A percentile compares a stretch with the other conserved stretches of the same genome.
These are phyloP conservation scores for Platycheirus rosarum DNA, from an alignment of 2,888 invertebrate species.

Conservation along the genomic window DNA sequence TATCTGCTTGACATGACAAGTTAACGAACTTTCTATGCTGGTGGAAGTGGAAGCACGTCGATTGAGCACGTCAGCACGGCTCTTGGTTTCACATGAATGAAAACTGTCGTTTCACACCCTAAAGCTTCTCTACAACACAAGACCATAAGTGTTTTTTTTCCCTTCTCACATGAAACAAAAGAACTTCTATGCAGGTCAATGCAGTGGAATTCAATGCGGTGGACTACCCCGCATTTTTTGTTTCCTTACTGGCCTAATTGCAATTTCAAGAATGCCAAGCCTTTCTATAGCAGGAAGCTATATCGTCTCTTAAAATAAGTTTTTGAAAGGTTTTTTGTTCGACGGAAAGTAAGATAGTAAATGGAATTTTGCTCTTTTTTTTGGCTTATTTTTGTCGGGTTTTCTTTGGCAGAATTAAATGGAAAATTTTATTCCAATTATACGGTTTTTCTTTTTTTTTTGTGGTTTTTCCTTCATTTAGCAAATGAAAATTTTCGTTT, in stretches of 20 bases:
- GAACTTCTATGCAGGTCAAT: slow-evolving; percentile 23
- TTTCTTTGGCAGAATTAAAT: slow-evolving; percentile 9
- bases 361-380: slow-evolving; percentile 6
- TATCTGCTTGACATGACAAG: slow-evolving; percentile 56
- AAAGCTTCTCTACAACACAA: too few relatives aligned
- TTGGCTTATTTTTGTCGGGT: neutral
- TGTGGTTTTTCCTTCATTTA: slow-evolving; percentile 20
- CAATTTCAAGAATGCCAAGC: slow-evolving; percentile 23
- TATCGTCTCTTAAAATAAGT: neutral
- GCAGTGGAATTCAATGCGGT: neutral
- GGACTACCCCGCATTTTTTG: neutral
- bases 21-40: slow-evolving; percentile 32
- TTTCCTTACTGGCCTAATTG: slow-evolving; percentile 28
- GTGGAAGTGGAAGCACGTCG: slow-evolving; percentile 27
- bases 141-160: neutral
- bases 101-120: neutral
- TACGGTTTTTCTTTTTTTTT: neutral
- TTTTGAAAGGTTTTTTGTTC: neutral
- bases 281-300: neutral
- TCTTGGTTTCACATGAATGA: slow-evolving; percentile 16
- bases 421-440: neutral
- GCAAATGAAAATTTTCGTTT: slow-evolving; percentile 20
- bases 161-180: neutral
- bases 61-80: slow-evolving; percentile 27
- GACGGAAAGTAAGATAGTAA: neutral